Conservation (phyloP, 2,888 invertebrate genomes). For the Arrhopalites spinosus region DNA sequence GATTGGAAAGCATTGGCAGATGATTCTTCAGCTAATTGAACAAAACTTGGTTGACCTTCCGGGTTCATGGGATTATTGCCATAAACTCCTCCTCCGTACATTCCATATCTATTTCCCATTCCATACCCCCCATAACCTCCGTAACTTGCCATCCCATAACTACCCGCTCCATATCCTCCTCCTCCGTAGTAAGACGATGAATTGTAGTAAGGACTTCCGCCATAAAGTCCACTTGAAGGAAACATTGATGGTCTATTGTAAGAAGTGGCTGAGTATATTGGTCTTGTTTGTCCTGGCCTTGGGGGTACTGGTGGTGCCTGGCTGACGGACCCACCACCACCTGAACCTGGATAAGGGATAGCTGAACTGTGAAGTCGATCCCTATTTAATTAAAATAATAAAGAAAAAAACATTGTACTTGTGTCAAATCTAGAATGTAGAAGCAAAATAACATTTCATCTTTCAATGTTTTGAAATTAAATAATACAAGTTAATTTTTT, state of each 20-base stretch:
- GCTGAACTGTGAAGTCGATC: constrained; percentile 54
- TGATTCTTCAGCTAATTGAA: constrained; percentile 87
- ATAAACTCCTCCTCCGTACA: not conserved
- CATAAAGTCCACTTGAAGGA: constrained; percentile 28
- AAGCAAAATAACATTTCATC: no score
- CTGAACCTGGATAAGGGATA: constrained; percentile 44
- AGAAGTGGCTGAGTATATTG: constrained; percentile 40
- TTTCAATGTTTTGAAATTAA: no score
- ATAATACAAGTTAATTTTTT: not conserved
- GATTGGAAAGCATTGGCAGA: constrained; percentile 92
- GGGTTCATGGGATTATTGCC: constrained; percentile 41
- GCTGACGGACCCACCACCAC: constrained; percentile 37
- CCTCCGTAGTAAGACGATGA: constrained; percentile 15
- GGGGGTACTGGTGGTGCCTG: constrained; percentile 53
- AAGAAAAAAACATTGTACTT: not conserved
- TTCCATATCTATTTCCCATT: constrained; percentile 8
- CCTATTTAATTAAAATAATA: constrained; percentile 29
- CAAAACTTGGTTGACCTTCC: constrained; percentile 63
- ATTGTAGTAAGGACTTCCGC: constrained; percentile 30
- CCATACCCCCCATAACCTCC: not conserved
- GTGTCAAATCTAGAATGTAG: no score
- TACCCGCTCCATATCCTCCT: constrained; percentile 31
- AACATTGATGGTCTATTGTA: constrained; percentile 10
- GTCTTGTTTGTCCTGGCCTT: constrained; percentile 48
- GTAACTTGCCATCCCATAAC: constrained; percentile 34